Evolutionary conservation across 2,113 vertebrate species (phyloP).

Genomic region (Thinocorus orbignyianus): DNA sequence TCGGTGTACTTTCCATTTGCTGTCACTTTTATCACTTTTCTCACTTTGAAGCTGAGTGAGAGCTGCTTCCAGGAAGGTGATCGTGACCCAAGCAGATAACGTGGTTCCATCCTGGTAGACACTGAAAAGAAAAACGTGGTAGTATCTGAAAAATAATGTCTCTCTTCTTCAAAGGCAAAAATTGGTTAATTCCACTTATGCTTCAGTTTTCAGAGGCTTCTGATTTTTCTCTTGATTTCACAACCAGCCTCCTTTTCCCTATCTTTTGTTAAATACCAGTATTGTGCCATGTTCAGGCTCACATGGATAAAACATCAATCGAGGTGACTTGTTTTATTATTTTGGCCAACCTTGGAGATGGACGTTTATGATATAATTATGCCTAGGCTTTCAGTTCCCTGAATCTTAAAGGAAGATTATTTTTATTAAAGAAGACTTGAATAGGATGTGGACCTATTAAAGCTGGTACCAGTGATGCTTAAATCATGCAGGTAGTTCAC

Average conservation of each 20-base stretch:
- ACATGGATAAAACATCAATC: neutral
- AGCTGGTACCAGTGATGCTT: neutral
- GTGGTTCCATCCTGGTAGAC: neutral
- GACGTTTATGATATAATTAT: neutral
- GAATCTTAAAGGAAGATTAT: neutral
- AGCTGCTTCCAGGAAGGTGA: neutral
- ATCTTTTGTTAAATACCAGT: neutral
- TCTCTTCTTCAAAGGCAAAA: neutral
- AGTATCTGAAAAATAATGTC: neutral
- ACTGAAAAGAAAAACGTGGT: neutral
- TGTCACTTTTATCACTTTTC: neutral
- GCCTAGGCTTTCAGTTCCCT: neutral
- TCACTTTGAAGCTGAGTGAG: neutral
- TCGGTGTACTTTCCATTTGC: neutral
- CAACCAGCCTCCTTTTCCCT: neutral
- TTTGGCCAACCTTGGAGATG: neutral
- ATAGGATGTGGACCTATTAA: neutral
- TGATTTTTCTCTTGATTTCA: neutral
- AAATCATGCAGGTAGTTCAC: neutral
- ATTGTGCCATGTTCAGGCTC: neutral
- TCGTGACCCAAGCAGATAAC: neutral
- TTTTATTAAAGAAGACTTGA: neutral
- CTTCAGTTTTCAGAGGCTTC: neutral
- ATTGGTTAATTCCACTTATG: neutral
- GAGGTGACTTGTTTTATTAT: neutral